phyloP scores from a whole-genome alignment of 2,113 vertebrate species.

The Gymnobelideus leadbeateri region DNA sequence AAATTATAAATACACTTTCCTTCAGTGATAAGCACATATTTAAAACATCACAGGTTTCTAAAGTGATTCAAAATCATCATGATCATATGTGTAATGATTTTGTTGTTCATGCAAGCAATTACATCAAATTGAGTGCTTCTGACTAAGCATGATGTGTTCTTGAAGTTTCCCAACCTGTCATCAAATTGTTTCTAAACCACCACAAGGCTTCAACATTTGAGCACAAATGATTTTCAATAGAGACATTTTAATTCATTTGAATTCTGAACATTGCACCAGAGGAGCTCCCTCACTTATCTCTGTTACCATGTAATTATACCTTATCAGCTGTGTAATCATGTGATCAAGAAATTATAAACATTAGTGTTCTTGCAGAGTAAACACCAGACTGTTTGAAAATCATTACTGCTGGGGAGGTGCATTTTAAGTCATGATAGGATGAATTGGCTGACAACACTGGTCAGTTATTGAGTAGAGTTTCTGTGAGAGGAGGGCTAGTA shows the following conservation, averaged over 20 bases:
- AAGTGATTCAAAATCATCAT: neutral
- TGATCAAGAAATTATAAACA: neutral
- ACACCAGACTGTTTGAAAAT: neutral
- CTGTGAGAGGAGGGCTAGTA: neutral
- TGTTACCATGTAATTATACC: neutral
- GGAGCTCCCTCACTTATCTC: neutral
- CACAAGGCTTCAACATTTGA: neutral
- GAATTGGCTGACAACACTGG: neutral
- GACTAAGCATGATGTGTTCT: neutral
- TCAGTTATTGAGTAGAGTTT: neutral
- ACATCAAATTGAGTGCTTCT: neutral
- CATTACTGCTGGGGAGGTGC: neutral
- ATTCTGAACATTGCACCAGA: neutral
- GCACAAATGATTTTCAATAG: neutral
- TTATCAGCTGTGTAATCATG: neutral
- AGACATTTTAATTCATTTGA: neutral
- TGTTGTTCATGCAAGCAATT: neutral
- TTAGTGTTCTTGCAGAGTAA: neutral
- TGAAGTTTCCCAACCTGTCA: neutral
- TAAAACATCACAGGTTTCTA: neutral
- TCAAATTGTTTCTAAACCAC: neutral
- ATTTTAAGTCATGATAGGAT: neutral
- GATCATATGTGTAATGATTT: neutral
- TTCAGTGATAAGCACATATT: neutral
- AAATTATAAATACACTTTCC: neutral